Conservation (phyloP, 2,888 invertebrate genomes). For the Conops quadrifasciatus region DNA sequence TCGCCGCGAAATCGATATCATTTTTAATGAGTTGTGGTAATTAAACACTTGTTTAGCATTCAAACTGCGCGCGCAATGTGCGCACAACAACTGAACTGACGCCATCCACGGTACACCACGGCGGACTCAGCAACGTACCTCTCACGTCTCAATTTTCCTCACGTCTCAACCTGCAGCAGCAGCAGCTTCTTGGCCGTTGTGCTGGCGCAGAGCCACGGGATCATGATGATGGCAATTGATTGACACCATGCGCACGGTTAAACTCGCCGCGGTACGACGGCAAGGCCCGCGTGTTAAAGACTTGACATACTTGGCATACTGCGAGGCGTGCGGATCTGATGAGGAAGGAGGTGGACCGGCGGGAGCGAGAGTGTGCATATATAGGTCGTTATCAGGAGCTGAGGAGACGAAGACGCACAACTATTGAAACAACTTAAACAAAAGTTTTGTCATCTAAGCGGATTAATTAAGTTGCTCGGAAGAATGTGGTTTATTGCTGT, state of each 20-base stretch:
- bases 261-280: not conserved
- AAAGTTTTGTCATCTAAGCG: constrained; percentile 31
- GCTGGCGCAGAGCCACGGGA: not conserved
- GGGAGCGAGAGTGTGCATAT: not conserved
- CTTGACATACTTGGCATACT: not conserved
- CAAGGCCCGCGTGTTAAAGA: constrained; percentile 17
- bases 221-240: constrained; percentile 26
- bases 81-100: constrained; percentile 23
- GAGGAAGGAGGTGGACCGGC: not conserved
- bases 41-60: constrained; percentile 34
- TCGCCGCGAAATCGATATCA: constrained; percentile 24
- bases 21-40: constrained; percentile 31
- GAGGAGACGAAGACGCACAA: not conserved
- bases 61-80: constrained; percentile 19
- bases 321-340: not conserved
- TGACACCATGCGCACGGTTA: constrained; percentile 17
- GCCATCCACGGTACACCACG: not conserved
- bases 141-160: too few relatives aligned
- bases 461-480: constrained; percentile 27
- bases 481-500: constrained; percentile 28
- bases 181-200: not conserved
- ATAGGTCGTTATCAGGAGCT: not conserved
- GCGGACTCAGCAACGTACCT: not conserved
- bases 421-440: constrained; percentile 7
- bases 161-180: too few relatives aligned